Base-by-base conservation (phyloP, 2,888 invertebrate species). In the Eupeodes luniger region DNA sequence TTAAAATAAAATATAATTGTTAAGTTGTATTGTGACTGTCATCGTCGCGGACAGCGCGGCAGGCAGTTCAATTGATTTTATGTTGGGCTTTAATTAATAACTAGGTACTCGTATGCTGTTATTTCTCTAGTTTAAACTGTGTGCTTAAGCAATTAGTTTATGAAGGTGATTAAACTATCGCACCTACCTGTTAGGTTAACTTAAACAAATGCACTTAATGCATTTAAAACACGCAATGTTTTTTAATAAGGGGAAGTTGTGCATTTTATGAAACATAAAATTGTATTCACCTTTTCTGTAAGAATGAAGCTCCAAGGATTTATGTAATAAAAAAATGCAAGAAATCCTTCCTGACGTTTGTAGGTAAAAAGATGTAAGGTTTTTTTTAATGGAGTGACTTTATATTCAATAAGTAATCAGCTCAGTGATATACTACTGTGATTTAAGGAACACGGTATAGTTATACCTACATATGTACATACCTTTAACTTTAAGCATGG, bases 1-100 rank as follows among this genome's bases (percentile, higher is more conserved):
- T 59, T 72, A 36, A 66, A 80, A 62, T 70, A 55, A 19, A 40
- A 19, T 69, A 79, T 80, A 64, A 66, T 57, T 47, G 57, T 44
- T 70, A 16, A 14, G 44, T 14, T 14, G n/a, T n/a, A 67, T 40
- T 4, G 40, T 5, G 1, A 40, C 40, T 7, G 9, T 9, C 6
- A 40, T 40, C 40, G 40, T 1, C 40, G 40, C 40, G 5, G 4
- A 3, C 40, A 4, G 1, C n/a, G 27, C 27, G 27, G 27, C 2
- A 27, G 27, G 27, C 27, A 27, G 36, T 53, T 53, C 2, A 69
- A 40, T 69, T 53, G 53, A 53, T 72, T 72, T 55, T 19, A 70
- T 27, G 27, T 27, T 72, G 55, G 19, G 57, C 19, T 44, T 16
- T 44, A 57, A 70, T 69, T 51, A 40, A 53, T 40, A 40, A 40